Evolutionary conservation across 2,113 vertebrate genomes (phyloP), one percentile per base, ranked within the genome.

Genomic region (Oxyruncus cristatus): DNA sequence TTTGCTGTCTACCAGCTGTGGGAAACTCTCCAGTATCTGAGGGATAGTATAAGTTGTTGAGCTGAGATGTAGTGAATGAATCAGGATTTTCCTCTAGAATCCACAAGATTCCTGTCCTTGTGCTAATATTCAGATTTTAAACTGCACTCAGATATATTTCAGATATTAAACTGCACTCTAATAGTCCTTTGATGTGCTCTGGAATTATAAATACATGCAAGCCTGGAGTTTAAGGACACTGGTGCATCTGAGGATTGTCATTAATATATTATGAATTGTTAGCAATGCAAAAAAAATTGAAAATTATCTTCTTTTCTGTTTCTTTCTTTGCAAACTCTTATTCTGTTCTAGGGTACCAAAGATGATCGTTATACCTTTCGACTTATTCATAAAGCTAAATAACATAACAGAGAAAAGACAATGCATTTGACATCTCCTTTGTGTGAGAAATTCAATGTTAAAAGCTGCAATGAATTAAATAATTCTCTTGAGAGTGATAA

Each of bases 321-420:
- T 86, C 35, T 85, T 85, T 87, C 58, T 85, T 16, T 50, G 24
- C 70, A 35, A 83, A 42, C 17, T 68, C 26, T 42, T 92, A 39
- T 59, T 91, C 84, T 89, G 16, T 83, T 85, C 46, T 67, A 35
- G 27, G 6, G 12, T 56, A 63, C 26, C 46, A 80, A 85, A 80
- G 63, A 90, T 14, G 17, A 77, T 65, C 10, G n/a, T 86, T 88
- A 50, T 7, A 94, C 17, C 32, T 81, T 92, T 93, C 67, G 65
- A 65, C 5, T 86, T 81, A 77, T 74, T 83, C 82, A 67, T 49
- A 86, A 83, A 94, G 39, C 62, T 93, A 96, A 93, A 78, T 67
- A 90, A 70, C 14, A 21, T n/a, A 74, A 75, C 20, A 80, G 16
- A 83, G 50, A 86, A 83, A 74, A 92, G 26, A 92, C n/a, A 72